Conservation (phyloP, 92 coral and sea anemone genomes). For the Palythoa grandiflora region DNA sequence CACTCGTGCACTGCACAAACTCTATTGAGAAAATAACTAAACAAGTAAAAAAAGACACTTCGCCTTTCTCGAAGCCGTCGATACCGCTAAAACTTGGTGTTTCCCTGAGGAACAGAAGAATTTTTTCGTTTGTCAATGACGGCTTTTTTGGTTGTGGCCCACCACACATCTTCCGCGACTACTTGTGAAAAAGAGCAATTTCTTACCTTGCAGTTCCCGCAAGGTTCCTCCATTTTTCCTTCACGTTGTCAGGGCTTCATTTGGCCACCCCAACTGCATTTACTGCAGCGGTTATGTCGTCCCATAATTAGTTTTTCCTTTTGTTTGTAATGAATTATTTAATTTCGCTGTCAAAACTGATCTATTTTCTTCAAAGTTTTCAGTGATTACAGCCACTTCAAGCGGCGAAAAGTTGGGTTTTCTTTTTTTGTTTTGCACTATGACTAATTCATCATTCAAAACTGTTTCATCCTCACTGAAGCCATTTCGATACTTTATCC, state of each 20-base stretch:
- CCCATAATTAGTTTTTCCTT: neutral
- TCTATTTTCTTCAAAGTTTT: constrained; percentile 3
- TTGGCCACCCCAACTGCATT: constrained; percentile 15
- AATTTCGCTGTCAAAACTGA: constrained; percentile 2
- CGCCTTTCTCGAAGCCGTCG: constrained; percentile 37
- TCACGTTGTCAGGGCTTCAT: neutral
- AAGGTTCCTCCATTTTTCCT: constrained; percentile 5
- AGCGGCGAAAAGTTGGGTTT: neutral
- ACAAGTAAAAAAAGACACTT: neutral
- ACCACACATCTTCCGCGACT: neutral
- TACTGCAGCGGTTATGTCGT: constrained; percentile 6
- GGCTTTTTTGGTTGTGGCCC: constrained; percentile 26
- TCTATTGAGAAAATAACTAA: neutral
- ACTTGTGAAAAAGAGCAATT: neutral
- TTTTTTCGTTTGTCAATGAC: constrained; percentile 27
- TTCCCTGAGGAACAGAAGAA: constrained; percentile 35
- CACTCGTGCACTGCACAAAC: constrained; percentile 3
- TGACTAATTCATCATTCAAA: neutral
- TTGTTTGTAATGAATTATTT: constrained; percentile 4
- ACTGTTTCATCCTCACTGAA: neutral
- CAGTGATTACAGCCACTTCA: constrained; percentile 15
- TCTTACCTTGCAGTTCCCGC: constrained; percentile 8
- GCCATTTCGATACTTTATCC: neutral
- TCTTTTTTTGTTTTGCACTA: neutral
- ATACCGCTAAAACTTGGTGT: constrained; percentile 42